Conservation (phyloP, 2,888 invertebrate genomes). For the Melanotus villosus region DNA sequence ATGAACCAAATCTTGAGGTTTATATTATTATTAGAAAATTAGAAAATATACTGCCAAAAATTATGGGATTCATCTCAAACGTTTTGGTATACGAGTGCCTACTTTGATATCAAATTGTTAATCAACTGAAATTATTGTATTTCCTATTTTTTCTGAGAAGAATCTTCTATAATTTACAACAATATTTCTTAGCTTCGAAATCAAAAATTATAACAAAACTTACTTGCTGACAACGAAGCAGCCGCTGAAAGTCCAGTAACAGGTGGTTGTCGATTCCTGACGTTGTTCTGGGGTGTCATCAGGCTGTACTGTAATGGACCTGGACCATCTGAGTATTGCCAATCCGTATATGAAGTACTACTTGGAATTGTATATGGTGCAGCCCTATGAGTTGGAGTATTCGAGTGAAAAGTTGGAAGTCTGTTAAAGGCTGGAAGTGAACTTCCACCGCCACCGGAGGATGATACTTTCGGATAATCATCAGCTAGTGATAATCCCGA, state of each 20-base stretch:
- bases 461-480: constrained; percentile 60
- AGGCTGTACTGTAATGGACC: constrained; percentile 48
- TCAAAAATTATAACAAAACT: constrained; percentile 67
- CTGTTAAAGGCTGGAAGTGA: constrained; percentile 63
- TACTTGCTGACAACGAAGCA: constrained; percentile 81
- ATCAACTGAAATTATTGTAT: no score
- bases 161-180: no score
- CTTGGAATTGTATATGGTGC: constrained; percentile 55
- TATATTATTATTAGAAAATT: no score
- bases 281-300: constrained; percentile 51
- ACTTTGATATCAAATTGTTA: no score
- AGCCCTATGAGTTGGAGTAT: constrained; percentile 53
- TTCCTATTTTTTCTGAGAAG: no score
- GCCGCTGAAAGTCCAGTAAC: constrained; percentile 74
- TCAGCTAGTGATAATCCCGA: constrained; percentile 53
- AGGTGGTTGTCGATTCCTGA: constrained; percentile 64
- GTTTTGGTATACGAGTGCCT: no score
- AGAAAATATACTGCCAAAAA: no score
- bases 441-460: constrained; percentile 53
- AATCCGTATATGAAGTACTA: constrained; percentile 56
- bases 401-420: constrained; percentile 57
- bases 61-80: no score
- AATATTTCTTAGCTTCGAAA: no score
- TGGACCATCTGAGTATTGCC: constrained; percentile 54
- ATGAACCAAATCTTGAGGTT: no score